Base-by-base conservation (phyloP, 2,888 invertebrate species). In the Oscheius sp. region DNA sequence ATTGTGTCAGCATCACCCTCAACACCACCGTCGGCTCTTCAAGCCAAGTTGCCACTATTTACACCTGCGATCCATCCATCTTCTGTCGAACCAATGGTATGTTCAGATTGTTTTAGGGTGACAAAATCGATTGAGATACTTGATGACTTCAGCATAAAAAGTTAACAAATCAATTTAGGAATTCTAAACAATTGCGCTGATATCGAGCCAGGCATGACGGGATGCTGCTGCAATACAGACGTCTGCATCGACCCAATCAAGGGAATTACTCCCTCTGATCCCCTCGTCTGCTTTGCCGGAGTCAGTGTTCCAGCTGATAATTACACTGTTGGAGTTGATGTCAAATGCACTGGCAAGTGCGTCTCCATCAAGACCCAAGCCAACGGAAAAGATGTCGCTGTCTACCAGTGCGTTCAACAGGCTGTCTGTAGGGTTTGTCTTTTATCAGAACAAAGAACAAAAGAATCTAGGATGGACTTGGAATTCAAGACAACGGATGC, bases 11-110 rank as follows among this genome's bases (percentile, higher is more conserved):
- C 2, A 70, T 77, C 33, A 23, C 69, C 2, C 39, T 77, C 37
- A 73, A 65, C 72, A 70, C 72, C 67, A 69, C 70, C 12, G 34
- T 68, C 68, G 65, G 71, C 69, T 17, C 42, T 6, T 27, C 25
- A 8, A 33, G 39, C 2, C 55, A 57, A 20, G 55, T 37, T 15
- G 31, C 34, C 15, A 75, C 75, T 33, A 37, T 74, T 50, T 78
- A 72, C 72, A 70, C 74, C 20, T 78, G 78, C 61, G 75, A 75
- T 42, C 78, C 78, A 52, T 69, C 73, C 12, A 23, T 72, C 20
- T n/a, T n/a, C n/a, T n/a, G 2, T 15, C 6, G 12, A 50, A 48
- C 8, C 48, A n/a, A n/a, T n/a, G n/a, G n/a, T n/a, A n/a, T n/a
- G n/a, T 42, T 42, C 6, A 10, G 53, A 29, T 20, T 25, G 4